A percentile compares a stretch with the other conserved stretches of the same genome.
Evolutionary conservation across 2,797 vertebrate genomes (phyloP).

Genomic region (Dipus sagitta): DNA sequence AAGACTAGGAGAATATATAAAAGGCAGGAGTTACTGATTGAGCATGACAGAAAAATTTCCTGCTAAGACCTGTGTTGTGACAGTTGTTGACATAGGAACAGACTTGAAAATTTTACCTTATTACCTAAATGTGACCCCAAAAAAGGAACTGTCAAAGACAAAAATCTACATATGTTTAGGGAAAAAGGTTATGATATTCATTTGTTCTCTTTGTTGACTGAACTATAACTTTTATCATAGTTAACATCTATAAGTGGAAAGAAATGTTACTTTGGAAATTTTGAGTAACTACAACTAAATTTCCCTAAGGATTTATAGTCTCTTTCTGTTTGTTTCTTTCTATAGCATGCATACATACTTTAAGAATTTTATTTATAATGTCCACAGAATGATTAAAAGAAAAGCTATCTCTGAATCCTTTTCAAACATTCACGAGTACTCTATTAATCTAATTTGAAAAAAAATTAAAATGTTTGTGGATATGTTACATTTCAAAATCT

Average conservation of each 20-base stretch:
- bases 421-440: not conserved
- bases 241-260: constrained; percentile 11
- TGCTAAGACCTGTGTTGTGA: constrained; percentile 42
- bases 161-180: not conserved
- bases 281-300: constrained; percentile 19
- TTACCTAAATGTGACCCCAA: constrained; percentile 17
- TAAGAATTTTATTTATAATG: constrained; percentile 40
- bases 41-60: not conserved
- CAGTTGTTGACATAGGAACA: constrained; percentile 3
- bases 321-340: not conserved
- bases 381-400: not conserved
- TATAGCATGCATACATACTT: not conserved
- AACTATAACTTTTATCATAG: not conserved
- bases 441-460: not conserved
- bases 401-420: not conserved
- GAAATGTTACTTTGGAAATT: constrained; percentile 30
- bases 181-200: not conserved
- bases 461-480: not conserved
- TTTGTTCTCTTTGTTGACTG: constrained; percentile 49
- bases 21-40: not conserved
- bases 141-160: constrained; percentile 39
- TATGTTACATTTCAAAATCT: not conserved
- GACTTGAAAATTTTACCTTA: constrained; percentile 10
- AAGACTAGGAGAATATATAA: not conserved
- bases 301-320: not conserved